phyloP scores from a whole-genome alignment of 2,797 vertebrate species.

The Prionace glauca region DNA sequence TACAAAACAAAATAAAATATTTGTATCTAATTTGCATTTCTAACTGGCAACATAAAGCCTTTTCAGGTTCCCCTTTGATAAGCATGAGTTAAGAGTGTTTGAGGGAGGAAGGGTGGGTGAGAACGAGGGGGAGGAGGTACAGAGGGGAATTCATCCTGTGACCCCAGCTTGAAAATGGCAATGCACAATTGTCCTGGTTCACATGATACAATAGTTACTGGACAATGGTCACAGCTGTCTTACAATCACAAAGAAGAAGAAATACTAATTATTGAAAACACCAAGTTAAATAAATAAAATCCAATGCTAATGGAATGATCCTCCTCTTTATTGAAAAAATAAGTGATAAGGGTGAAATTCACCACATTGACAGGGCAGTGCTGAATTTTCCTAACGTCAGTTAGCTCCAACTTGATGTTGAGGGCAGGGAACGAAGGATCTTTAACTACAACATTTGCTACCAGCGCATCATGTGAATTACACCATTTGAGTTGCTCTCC shows the following conservation, averaged over 20 bases:
- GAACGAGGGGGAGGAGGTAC: background rate
- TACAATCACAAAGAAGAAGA: background rate
- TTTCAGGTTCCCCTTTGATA: background rate
- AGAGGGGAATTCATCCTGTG: background rate
- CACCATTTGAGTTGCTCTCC: background rate
- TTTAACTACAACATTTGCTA: background rate
- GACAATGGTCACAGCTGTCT: background rate
- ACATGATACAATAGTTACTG: background rate
- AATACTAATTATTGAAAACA: background rate
- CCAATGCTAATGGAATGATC: background rate
- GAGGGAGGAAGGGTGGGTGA: background rate
- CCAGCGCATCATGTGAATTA: background rate
- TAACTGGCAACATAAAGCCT: slow-evolving; percentile 40
- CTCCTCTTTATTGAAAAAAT: background rate
- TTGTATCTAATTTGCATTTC: slow-evolving; percentile 62
- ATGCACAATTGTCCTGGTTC: background rate
- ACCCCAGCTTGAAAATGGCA: background rate
- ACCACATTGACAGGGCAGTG: background rate
- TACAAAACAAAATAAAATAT: slow-evolving; percentile 57
- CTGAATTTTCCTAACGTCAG: background rate
- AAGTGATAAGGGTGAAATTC: background rate
- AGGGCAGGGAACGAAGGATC: background rate
- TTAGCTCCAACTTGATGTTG: background rate
- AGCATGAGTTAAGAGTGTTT: background rate
- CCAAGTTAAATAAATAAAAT: background rate